Percentiles rank a stretch among this genome's conserved stretches.
These are phyloP conservation scores for Oeneis ivallda DNA, from an alignment of 2,888 invertebrate genomes.

Conservation along the genomic window DNA sequence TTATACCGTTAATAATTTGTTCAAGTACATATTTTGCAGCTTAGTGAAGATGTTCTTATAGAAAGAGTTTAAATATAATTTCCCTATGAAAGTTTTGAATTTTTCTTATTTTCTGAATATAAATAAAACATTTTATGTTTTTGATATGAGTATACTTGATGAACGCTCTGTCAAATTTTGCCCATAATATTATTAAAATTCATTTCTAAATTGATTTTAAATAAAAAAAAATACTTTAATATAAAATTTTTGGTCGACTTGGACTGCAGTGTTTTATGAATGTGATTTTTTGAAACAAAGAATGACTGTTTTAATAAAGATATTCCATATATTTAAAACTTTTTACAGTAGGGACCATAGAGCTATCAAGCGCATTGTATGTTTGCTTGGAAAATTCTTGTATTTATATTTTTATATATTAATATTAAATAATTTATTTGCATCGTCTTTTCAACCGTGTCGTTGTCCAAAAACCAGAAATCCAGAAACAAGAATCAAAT, in stretches of 20 bases:
- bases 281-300: neutral
- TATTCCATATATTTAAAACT: slow-evolving; percentile 55
- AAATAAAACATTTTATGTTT: neutral
- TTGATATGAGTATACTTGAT: neutral
- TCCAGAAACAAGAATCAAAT: no score
- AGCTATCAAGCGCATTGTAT: slow-evolving; percentile 52
- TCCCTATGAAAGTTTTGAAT: neutral
- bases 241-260: slow-evolving; percentile 9
- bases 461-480: no score
- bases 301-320: slow-evolving; percentile 48
- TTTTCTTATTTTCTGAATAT: no score
- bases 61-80: neutral
- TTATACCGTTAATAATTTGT: no score
- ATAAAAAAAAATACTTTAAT: neutral
- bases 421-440: neutral
- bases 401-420: neutral
- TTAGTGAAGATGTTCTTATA: no score
- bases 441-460: no score
- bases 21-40: no score
- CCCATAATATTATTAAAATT: neutral
- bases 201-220: neutral
- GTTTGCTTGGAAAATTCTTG: slow-evolving; percentile 47
- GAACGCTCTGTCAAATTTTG: neutral
- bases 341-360: slow-evolving; percentile 77
- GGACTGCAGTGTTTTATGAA: slow-evolving; percentile 11